phyloP scores from a whole-genome alignment of 2,888 invertebrate genomes.

The Malachius bipustulatus region DNA sequence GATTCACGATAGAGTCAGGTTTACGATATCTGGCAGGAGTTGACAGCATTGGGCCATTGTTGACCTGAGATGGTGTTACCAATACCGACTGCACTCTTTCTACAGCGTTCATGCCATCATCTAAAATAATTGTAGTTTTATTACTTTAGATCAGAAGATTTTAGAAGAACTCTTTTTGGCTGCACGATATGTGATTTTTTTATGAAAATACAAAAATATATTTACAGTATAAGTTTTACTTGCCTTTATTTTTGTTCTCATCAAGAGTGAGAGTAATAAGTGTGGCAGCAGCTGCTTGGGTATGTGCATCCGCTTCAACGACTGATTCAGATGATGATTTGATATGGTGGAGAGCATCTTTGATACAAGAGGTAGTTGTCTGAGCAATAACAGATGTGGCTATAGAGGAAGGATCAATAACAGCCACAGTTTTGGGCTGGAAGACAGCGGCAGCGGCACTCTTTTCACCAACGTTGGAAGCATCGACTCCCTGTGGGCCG shows the following conservation, averaged over 20 bases:
- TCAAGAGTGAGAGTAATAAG: background rate
- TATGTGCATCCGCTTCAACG: conserved; percentile 11
- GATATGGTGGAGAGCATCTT: conserved; percentile 19
- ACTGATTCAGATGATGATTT: no score
- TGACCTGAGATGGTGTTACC: conserved; percentile 34
- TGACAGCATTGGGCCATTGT: conserved; percentile 36
- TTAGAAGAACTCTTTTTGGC: background rate
- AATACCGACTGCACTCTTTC: conserved; percentile 34
- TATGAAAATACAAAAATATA: no score
- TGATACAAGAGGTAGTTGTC: conserved; percentile 23
- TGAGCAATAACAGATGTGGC: conserved; percentile 35
- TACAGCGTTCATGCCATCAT: conserved; percentile 24
- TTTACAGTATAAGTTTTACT: conserved; percentile 5
- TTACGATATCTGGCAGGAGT: conserved; percentile 32
- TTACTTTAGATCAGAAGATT: background rate
- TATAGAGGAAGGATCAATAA: conserved; percentile 26
- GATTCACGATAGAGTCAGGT: conserved; percentile 26
- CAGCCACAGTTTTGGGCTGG: no score
- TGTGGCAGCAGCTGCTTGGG: background rate
- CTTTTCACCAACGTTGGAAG: conserved; percentile 24
- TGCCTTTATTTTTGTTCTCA: conserved; percentile 27
- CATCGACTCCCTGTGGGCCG: conserved; percentile 30
- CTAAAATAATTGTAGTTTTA: conserved; percentile 13
- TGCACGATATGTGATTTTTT: no score
- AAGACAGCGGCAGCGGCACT: conserved; percentile 26